Evolutionary conservation across 2,888 invertebrate genomes (phyloP), one percentile per base, ranked within the genome.

Genomic region (Cremastobaeus sp.): DNA sequence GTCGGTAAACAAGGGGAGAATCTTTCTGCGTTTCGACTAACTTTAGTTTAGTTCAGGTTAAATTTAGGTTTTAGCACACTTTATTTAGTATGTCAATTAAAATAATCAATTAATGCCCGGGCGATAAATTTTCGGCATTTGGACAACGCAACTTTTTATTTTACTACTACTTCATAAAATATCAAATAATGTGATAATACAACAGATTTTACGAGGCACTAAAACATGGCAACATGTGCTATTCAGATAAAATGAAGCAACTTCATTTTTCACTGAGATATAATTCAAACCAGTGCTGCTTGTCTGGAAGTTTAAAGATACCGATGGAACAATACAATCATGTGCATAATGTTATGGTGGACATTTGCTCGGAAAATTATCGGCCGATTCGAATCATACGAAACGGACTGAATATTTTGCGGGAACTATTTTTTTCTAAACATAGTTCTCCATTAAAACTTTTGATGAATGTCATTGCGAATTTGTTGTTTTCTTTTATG

Each of bases 121-220:
- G 8, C 18, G 35, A 25, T 55, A 55, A 55, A 54, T 6, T 50
- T 30, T n/a, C n/a, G 32, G 32, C 41, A 43, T 43, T 64, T 30
- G 18, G 43, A 54, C 45, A 18, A 30, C 11, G 45, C 11, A 34
- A 17, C 50, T 48, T 66, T 57, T 68, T 43, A 41, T 50, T 48
- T 68, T 47, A 48, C 47, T 30, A 15, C 32, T 50, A 59, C 57
- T 50, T 59, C 68, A 59, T 59, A 57, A 68, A 68, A 48, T 68
- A 47, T 34, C 41, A 35, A 66, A 66, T 57, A 66, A 48, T 50
- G 57, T 57, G 68, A 68, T 68, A 57, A 50, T 52, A 59, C 34
- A 43, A 35, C 41, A 48, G 20, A 15, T 43, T 60, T 59, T 68
- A 60, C 25, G 60, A 45, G 20, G 11, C 35, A 57, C 30, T 68